phyloP scores from a whole-genome alignment of 2,113 vertebrate species.

The Gnathonemus longibarbis region DNA sequence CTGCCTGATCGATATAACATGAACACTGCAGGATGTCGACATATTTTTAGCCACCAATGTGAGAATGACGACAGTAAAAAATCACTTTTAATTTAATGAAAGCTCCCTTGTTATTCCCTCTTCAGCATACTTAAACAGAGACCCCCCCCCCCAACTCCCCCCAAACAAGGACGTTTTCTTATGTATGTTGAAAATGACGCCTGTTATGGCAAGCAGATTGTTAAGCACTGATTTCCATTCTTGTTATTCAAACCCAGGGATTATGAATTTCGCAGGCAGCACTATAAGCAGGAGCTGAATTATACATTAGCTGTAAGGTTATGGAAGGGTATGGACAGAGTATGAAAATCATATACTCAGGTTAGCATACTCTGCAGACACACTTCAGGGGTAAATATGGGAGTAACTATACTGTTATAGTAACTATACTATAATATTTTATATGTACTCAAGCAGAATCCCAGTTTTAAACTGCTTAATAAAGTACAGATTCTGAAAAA shows the following conservation, averaged over 20 bases:
- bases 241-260: not conserved
- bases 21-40: not conserved
- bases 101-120: not conserved
- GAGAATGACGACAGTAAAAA: not conserved
- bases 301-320: not conserved
- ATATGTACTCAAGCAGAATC: not conserved
- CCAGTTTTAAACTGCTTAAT: not conserved
- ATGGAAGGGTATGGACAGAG: not conserved
- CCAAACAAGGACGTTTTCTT: not conserved
- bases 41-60: not conserved
- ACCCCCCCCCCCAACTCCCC: not conserved
- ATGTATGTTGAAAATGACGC: not conserved
- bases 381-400: not conserved
- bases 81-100: not conserved
- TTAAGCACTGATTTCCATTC: not conserved
- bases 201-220: not conserved
- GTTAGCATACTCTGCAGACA: not conserved
- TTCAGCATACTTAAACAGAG: not conserved
- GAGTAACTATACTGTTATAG: not conserved
- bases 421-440: not conserved
- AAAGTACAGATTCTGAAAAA: not conserved
- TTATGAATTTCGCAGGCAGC: not conserved
- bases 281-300: not conserved
- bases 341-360: not conserved
- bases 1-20: slow-evolving; percentile 1